These are phyloP conservation scores for Aplysina aerophoba DNA, from an alignment of 37 sponge, comb jelly and placozoan species.

Conservation along the genomic window DNA sequence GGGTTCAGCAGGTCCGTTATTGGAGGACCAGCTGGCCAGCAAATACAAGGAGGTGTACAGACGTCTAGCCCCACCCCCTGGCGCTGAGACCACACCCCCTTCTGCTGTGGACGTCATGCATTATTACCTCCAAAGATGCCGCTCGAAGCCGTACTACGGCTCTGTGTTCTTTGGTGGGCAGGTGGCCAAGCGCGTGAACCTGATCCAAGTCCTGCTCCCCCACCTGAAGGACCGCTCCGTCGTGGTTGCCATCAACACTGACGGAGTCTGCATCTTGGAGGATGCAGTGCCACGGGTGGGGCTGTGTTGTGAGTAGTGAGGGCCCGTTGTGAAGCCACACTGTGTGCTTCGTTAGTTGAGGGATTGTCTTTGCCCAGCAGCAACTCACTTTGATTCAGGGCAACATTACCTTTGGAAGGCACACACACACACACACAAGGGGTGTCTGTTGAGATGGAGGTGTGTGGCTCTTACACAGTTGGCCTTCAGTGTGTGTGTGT, in stretches of 20 bases:
- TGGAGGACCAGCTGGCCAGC: constrained; percentile 33
- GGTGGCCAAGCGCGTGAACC: constrained; percentile 45
- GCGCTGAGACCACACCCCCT: background rate
- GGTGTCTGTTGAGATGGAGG: too few species aligned
- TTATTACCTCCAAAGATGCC: constrained; percentile 72
- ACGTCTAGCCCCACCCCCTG: background rate
- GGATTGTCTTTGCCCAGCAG: background rate
- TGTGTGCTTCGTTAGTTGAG: background rate
- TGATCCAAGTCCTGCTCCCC: constrained; percentile 38
- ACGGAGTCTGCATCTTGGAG: constrained; percentile 59
- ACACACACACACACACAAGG: too few species aligned
- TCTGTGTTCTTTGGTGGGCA: constrained; percentile 66
- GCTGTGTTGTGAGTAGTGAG: too few species aligned
- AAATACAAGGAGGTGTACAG: background rate
- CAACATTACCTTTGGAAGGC: background rate
- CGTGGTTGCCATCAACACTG: constrained; percentile 73
- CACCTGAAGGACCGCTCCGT: constrained; percentile 51
- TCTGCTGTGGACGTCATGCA: constrained; percentile 29
- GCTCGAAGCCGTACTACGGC: constrained; percentile 78
- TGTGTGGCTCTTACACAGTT: too few species aligned
- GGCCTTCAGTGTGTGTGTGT: too few species aligned
- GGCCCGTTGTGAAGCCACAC: too few species aligned
- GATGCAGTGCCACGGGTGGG: constrained; percentile 49
- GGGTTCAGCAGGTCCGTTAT: background rate
- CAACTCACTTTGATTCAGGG: background rate